Conservation (phyloP, 2,797 vertebrate genomes). For the Chrosomus eos region DNA sequence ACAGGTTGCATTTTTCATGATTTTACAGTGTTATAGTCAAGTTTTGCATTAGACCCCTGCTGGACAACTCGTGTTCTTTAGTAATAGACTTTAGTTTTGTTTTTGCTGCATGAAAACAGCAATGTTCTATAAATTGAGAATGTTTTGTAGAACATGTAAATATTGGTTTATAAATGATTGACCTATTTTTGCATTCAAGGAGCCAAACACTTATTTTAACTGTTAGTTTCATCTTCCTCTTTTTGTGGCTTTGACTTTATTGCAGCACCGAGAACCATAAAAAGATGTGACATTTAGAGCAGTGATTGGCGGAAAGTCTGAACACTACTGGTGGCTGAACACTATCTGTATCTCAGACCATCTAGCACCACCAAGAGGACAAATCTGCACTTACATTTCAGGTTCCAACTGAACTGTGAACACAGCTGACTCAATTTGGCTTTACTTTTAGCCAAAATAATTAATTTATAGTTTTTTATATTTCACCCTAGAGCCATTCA, state of each 20-base stretch:
- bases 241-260: background rate
- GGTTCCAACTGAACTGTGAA: background rate
- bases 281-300: background rate
- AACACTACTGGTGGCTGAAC: background rate
- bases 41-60: conserved; percentile 14
- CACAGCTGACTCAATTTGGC: background rate
- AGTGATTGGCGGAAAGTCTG: background rate
- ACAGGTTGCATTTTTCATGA: background rate
- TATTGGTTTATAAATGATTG: background rate
- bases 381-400: background rate
- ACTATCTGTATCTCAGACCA: background rate
- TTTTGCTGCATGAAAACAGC: background rate
- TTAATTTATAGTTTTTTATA: background rate
- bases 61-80: conserved; percentile 11
- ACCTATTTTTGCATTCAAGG: background rate
- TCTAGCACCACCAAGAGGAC: conserved; percentile 8
- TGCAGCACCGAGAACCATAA: background rate
- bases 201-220: background rate
- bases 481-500: background rate
- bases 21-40: background rate
- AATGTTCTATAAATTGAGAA: background rate
- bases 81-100: background rate
- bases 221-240: background rate
- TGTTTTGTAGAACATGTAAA: background rate
- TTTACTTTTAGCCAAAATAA: background rate